Base-by-base conservation (phyloP, 2,888 invertebrate genomes). In the Julus scandinavius region DNA sequence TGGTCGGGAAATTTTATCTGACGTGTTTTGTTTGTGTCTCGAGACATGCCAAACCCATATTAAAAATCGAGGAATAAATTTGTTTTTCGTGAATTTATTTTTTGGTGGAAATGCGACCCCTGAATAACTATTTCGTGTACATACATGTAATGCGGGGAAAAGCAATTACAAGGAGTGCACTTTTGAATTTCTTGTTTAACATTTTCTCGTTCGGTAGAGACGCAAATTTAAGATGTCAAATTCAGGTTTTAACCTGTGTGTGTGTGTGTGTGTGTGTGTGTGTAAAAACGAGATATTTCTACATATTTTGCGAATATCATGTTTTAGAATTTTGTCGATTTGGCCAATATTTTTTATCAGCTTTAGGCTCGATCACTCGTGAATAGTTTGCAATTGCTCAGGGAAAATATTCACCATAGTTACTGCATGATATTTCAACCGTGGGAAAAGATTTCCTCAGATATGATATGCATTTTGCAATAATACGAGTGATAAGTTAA, bases 21-120 rank as follows among this genome's bases (percentile, higher is more conserved):
- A 72, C 72, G 29, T 29, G 72, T 29, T 72, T 72, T 29, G n/a
- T 29, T 45, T 29, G 72, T 29, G 13, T 29, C 29, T 72, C 29
- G 11, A 72, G 72, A n/a, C 29, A 29, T 11, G 29, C 11, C 11
- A 29, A 11, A 72, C 29, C 29, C 72, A n/a, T 63, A 72, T 72
- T 72, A 72, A 72, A 72, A 17, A 17, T n/a, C 17, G n/a, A 63
- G 17, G n/a, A 63, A 72, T n/a, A 29, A 72, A 72, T 29, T 29
- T 29, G 29, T 4, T 20, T 20, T 20, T 5, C 20, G 29, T 54
- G 63, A 3, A 54, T 54, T 17, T 63, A 0, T 63, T 63, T 20
- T 63, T n/a, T 63, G n/a, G 7, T n/a, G 63, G 63, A 63, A 63
- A 63, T 63, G n/a, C 63, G n/a, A 63, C 20, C 20, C 63, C 63